These are phyloP conservation scores for Acanthisitta chloris DNA, from an alignment of 2,113 vertebrate genomes.

Conservation along the genomic window DNA sequence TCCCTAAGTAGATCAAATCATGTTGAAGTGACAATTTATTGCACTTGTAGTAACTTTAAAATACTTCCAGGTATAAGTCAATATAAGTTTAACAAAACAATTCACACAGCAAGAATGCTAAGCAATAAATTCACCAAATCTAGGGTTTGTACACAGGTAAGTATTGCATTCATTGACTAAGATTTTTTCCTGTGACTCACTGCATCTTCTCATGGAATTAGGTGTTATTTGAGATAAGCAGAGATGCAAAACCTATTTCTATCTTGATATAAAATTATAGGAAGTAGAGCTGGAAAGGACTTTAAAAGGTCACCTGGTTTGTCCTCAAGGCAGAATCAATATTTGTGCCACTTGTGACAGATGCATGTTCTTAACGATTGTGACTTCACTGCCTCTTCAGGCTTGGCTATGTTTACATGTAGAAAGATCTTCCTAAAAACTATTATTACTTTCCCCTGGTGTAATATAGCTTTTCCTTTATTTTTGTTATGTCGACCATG, in stretches of 20 bases:
- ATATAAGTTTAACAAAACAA: not conserved
- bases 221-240: not conserved
- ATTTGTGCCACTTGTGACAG: not conserved
- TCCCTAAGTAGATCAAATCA: not conserved
- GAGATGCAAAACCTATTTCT: not conserved
- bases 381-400: not conserved
- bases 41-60: not conserved
- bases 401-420: not conserved
- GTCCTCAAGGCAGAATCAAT: not conserved
- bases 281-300: not conserved
- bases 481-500: not conserved
- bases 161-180: not conserved
- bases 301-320: not conserved
- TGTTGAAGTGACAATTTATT: not conserved
- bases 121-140: not conserved
- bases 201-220: not conserved
- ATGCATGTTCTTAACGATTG: not conserved
- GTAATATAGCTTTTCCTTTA: not conserved
- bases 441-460: not conserved
- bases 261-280: not conserved
- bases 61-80: not conserved
- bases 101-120: not conserved
- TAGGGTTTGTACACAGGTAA: not conserved
- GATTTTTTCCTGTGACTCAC: not conserved
- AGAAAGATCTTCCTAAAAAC: constrained; percentile 13